Evolutionary conservation across 2,797 vertebrate genomes (phyloP).

Genomic region (Chromobotia macracanthus): DNA sequence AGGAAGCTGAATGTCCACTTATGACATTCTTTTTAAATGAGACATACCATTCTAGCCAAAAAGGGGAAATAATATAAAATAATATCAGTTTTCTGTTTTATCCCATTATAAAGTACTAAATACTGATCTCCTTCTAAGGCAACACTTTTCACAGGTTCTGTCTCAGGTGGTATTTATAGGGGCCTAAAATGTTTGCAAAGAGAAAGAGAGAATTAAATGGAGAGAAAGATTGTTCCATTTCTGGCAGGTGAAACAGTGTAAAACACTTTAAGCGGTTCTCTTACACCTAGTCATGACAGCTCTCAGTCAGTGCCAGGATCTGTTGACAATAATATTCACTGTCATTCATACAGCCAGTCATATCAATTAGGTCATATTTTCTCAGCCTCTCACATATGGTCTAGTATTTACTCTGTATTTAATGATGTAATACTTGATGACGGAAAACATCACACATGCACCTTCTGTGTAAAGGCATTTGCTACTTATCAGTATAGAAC

Average conservation of each 20-base stretch:
- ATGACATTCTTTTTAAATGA: too few relatives aligned
- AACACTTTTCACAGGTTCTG: not conserved
- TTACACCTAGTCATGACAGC: conserved; percentile 44
- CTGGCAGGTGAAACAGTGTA: conserved; percentile 2
- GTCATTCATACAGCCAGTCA: conserved; percentile 25
- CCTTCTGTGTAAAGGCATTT: not conserved
- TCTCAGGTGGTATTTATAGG: not conserved
- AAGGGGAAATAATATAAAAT: too few relatives aligned
- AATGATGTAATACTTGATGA: not conserved
- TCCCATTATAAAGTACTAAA: not conserved
- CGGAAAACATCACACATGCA: not conserved
- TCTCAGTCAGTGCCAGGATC: conserved; percentile 13
- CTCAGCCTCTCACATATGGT: conserved; percentile 29
- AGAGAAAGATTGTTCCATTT: conserved; percentile 60
- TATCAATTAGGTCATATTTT: conserved; percentile 30
- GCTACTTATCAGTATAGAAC: not conserved
- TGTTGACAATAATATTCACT: conserved; percentile 25
- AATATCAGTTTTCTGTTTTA: not conserved
- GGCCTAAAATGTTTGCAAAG: not conserved
- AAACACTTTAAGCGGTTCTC: conserved; percentile 29
- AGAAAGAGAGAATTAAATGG: conserved; percentile 29
- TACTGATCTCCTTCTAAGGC: not conserved
- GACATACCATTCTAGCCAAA: too few relatives aligned
- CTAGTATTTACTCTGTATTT: not conserved
- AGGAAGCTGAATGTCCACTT: not conserved